Conservation (phyloP, 2,888 invertebrate species). For the Eristalis pertinax region DNA sequence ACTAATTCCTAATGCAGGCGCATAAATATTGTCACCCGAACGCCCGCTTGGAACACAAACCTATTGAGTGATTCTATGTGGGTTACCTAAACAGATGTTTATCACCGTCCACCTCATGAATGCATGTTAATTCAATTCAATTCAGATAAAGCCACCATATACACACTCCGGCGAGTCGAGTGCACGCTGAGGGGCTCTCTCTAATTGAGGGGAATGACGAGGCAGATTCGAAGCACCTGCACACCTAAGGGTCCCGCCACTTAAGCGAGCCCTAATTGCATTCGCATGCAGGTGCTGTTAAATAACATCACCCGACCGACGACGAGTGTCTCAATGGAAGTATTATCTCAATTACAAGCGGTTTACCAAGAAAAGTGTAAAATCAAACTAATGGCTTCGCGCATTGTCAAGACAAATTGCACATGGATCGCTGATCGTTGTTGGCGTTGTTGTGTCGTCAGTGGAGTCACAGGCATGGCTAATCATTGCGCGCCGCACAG, state of each 20-base stretch:
- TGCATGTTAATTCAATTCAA: slow-evolving; percentile 4
- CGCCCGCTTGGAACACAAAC: not conserved
- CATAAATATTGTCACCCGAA: not conserved
- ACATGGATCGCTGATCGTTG: not conserved
- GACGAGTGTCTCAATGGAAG: not conserved
- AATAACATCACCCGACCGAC: not conserved
- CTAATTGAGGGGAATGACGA: not conserved
- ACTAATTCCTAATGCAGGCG: not conserved
- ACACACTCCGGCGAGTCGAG: not conserved
- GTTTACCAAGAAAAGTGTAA: not conserved
- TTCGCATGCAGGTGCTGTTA: not conserved
- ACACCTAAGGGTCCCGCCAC: not conserved
- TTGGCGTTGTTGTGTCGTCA: not conserved
- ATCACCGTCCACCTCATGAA: slow-evolving; percentile 5
- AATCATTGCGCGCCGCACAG: not conserved
- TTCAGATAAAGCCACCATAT: not conserved
- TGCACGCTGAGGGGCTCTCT: not conserved
- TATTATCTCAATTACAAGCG: not conserved
- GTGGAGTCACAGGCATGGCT: not conserved
- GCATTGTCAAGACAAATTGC: not conserved
- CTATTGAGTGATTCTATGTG: not conserved
- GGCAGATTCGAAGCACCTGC: not conserved
- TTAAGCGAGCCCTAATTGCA: not conserved
- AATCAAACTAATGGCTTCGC: slow-evolving; percentile 4
- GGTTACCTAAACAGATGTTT: slow-evolving; percentile 23